phyloP scores from a whole-genome alignment of 1,140 invertebrate genomes.

The Prorops nasuta region DNA sequence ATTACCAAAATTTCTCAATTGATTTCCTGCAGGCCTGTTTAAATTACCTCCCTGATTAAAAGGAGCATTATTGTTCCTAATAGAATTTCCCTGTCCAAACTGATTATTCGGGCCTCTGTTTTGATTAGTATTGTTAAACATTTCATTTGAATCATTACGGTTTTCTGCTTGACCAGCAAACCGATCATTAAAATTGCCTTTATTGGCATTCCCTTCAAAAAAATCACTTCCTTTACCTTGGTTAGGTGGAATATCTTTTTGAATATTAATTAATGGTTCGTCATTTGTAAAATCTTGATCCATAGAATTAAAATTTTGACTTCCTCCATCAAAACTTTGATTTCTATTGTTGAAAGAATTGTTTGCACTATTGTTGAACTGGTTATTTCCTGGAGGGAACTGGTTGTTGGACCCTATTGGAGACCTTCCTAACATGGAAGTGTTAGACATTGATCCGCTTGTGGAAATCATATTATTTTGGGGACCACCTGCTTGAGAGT shows the following conservation, averaged over 20 bases:
- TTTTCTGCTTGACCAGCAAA: constrained; percentile 22
- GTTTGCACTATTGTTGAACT: constrained; percentile 23
- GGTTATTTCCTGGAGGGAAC: constrained; percentile 22
- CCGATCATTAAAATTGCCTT: constrained; percentile 1
- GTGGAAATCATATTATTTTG: background rate
- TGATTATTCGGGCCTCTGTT: constrained; percentile 32
- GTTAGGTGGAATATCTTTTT: constrained; percentile 11
- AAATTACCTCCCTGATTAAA: constrained; percentile 34
- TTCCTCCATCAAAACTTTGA: constrained; percentile 29
- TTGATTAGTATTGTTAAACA: constrained; percentile 23
- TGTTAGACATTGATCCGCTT: too few relatives aligned
- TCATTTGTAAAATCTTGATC: constrained; percentile 33
- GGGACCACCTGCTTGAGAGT: constrained; percentile 32
- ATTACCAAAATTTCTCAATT: constrained; percentile 29
- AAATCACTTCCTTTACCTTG: constrained; percentile 18
- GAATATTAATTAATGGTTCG: constrained; percentile 14
- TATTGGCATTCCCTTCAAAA: constrained; percentile 27
- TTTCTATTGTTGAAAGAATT: constrained; percentile 34
- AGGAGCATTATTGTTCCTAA: constrained; percentile 23
- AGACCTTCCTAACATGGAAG: constrained; percentile 13
- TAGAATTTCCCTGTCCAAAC: constrained; percentile 34
- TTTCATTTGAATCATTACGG: constrained; percentile 23
- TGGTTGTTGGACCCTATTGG: constrained; percentile 18
- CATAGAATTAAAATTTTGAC: constrained; percentile 25
- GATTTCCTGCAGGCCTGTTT: constrained; percentile 26